Percentiles rank a stretch among this genome's conserved stretches.
phyloP scores from a whole-genome alignment of 2,113 vertebrate genomes.

The Mustela nigripes region DNA sequence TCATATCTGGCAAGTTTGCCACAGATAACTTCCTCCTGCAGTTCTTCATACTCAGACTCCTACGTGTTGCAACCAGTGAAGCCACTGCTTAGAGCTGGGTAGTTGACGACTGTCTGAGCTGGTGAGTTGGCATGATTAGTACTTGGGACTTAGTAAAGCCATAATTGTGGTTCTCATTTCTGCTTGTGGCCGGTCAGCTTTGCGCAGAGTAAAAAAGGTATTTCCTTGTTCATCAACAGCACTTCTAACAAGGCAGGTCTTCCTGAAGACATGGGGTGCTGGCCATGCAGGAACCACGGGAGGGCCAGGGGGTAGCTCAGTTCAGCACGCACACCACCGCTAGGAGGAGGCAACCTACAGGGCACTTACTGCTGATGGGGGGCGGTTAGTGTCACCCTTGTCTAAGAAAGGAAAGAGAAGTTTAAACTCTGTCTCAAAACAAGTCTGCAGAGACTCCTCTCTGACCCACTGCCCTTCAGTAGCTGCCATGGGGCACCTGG shows the following conservation, averaged over 20 bases:
- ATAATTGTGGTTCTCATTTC: slow-evolving; percentile 23
- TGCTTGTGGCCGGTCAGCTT: slow-evolving; percentile 33
- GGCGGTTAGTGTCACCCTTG: not conserved
- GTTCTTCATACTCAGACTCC: not conserved
- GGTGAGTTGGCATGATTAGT: slow-evolving; percentile 9
- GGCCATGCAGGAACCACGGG: not conserved
- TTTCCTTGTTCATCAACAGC: slow-evolving; percentile 42
- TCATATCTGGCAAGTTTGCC: not conserved
- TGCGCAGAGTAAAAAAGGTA: not conserved
- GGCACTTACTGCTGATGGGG: not conserved
- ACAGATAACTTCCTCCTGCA: slow-evolving; percentile 60
- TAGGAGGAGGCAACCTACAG: not conserved
- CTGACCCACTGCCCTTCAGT: not conserved
- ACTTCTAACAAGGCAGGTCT: slow-evolving; percentile 30
- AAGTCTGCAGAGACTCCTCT: not conserved
- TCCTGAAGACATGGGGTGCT: not conserved
- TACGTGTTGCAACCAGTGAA: not conserved
- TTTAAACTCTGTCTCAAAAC: not conserved
- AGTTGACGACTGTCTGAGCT: slow-evolving; percentile 30
- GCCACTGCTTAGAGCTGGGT: not conserved
- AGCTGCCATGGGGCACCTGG: not conserved
- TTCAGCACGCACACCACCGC: not conserved
- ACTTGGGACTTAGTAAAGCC: not conserved
- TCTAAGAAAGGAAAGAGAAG: not conserved
- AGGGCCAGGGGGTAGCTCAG: not conserved